phyloP scores from a whole-genome alignment of 2,113 vertebrate genomes.

The Psilopogon haemacephalus region DNA sequence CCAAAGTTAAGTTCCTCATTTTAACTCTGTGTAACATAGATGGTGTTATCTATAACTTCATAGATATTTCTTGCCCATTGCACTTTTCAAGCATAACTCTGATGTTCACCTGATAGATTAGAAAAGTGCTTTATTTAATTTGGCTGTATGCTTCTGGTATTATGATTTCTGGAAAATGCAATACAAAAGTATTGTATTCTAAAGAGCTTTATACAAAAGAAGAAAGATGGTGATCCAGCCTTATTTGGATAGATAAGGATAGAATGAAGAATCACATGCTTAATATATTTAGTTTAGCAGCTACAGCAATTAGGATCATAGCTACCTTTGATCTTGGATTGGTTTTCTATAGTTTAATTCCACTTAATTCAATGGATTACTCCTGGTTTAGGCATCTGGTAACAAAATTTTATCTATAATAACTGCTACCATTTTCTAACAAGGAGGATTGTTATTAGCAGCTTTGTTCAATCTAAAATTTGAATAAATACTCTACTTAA shows the following conservation, averaged over 20 bases:
- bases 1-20: conserved; percentile 62
- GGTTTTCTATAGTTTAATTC: neutral
- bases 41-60: neutral
- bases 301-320: neutral
- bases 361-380: neutral
- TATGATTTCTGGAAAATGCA: neutral
- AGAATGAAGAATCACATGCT: neutral
- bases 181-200: neutral
- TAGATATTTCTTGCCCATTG: neutral
- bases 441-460: neutral
- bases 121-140: neutral
- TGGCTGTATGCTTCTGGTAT: neutral
- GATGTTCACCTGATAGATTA: neutral
- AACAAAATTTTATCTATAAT: neutral
- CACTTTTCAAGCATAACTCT: neutral
- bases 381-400: neutral
- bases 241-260: neutral
- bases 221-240: neutral
- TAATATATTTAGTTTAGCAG: neutral
- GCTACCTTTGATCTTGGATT: neutral
- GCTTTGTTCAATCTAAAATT: neutral
- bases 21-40: conserved; percentile 27
- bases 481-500: neutral
- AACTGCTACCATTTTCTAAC: neutral
- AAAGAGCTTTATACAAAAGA: neutral